phyloP scores from a whole-genome alignment of 2,113 vertebrate species.

The Bucco capensis region DNA sequence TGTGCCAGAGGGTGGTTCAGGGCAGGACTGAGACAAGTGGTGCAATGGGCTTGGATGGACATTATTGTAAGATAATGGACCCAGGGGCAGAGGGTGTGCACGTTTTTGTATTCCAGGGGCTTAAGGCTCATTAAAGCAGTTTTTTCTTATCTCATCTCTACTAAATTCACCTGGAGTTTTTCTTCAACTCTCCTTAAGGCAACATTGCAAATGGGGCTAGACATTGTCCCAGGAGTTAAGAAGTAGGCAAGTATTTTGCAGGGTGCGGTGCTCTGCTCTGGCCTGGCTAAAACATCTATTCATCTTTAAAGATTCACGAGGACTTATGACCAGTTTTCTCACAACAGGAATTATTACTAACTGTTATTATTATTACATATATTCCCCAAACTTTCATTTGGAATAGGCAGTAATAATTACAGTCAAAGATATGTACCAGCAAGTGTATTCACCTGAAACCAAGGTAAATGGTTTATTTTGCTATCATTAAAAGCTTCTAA shows the following conservation, averaged over 20 bases:
- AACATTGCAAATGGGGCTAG: neutral
- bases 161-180: too few relatives aligned
- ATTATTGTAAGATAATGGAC: too few relatives aligned
- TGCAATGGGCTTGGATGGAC: too few relatives aligned
- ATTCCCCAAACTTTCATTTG: neutral
- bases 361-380: neutral
- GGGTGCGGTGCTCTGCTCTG: fast-evolving
- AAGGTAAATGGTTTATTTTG: neutral
- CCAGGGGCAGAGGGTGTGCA: too few relatives aligned
- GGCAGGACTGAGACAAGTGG: too few relatives aligned
- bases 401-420: neutral
- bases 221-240: neutral
- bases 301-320: neutral
- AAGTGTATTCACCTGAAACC: neutral
- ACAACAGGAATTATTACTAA: neutral
- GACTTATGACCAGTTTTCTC: neutral
- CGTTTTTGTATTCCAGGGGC: too few relatives aligned
- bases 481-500: neutral
- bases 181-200: too few relatives aligned
- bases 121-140: too few relatives aligned
- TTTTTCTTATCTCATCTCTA: too few relatives aligned
- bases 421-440: neutral
- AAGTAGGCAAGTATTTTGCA: fast-evolving
- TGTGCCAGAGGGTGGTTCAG: too few relatives aligned
- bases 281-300: neutral